Conservation (phyloP, 2,797 vertebrate species). For the Platalea minor region DNA sequence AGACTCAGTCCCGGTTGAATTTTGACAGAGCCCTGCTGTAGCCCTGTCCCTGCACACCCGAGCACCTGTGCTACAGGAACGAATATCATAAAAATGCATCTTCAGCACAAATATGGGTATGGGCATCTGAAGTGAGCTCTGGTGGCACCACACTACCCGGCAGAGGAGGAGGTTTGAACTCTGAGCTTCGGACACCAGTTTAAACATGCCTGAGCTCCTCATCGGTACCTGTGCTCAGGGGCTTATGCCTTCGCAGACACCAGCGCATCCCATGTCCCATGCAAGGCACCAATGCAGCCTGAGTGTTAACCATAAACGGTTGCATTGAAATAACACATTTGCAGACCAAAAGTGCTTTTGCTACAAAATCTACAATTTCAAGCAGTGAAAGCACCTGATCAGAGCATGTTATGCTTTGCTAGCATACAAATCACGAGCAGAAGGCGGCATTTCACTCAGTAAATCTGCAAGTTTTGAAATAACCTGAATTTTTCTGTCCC, state of each 20-base stretch:
- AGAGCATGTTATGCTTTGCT: neutral
- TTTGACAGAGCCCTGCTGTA: neutral
- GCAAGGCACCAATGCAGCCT: neutral
- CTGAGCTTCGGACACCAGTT: neutral
- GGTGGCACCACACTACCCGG: accelerated
- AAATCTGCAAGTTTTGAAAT: neutral
- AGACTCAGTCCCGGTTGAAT: neutral
- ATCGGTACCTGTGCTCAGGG: accelerated
- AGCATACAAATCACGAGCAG: neutral
- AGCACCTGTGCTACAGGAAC: neutral
- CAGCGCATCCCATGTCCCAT: accelerated
- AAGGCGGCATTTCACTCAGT: neutral
- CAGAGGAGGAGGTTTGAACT: neutral
- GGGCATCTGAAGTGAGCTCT: neutral
- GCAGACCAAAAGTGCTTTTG: neutral
- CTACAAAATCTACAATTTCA: neutral
- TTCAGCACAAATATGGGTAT: accelerated
- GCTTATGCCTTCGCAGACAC: neutral
- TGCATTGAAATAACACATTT: accelerated
- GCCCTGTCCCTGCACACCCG: neutral
- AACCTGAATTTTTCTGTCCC: neutral
- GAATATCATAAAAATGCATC: neutral
- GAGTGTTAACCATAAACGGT: neutral
- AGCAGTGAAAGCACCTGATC: neutral
- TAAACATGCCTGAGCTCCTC: neutral